Evolutionary conservation across 2,113 vertebrate species (phyloP), one percentile per base, ranked within the genome.

Genomic region (Burhinus bistriatus): DNA sequence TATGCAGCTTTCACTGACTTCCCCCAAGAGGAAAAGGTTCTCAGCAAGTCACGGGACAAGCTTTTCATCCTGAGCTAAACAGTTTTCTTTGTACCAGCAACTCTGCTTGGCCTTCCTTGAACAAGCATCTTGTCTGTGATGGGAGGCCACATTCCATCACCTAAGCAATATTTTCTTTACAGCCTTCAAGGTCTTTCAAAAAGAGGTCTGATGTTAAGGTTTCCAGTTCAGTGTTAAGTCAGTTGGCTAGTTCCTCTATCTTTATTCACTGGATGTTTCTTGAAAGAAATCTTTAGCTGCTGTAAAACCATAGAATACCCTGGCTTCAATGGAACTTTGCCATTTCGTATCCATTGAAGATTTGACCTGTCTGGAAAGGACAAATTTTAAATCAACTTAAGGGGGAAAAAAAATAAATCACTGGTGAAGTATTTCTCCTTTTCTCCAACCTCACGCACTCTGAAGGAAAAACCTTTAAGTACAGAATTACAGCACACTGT

Each of bases 31-130:
- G 34, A 36, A 42, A 45, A 84, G 38, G 36, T 2, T 14, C 9
- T 27, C 30, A 3, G 9, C 0, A 4, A 34, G 3, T 40, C 57
- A 13, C 0, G 0, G 61, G 38, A 61, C 6, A 6, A 8, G 15
- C 20, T 30, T 57, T 54, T 27, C 30, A 27, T 7, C 6, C 0
- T 7, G 0, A 84, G 22, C 47, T 38, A 21, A 42, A 32, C 3
- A 3, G 10, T 27, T 40, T 34, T 32, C 40, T 47, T 55, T 69
- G 29, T 32, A 20, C 12, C 32, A 49, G 2, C 17, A 66, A 38
- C 42, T 68, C 55, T 88, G 29, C 58, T 79, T 32, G 15, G 21
- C 55, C 27, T 51, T 79, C 52, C 79, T 52, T 34, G 32, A 82
- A 70, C 45, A 51, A 73, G 84, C 12, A 55, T 6, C 84, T 54